phyloP scores from a whole-genome alignment of 2,113 vertebrate species.

The Gymnogyps californianus region DNA sequence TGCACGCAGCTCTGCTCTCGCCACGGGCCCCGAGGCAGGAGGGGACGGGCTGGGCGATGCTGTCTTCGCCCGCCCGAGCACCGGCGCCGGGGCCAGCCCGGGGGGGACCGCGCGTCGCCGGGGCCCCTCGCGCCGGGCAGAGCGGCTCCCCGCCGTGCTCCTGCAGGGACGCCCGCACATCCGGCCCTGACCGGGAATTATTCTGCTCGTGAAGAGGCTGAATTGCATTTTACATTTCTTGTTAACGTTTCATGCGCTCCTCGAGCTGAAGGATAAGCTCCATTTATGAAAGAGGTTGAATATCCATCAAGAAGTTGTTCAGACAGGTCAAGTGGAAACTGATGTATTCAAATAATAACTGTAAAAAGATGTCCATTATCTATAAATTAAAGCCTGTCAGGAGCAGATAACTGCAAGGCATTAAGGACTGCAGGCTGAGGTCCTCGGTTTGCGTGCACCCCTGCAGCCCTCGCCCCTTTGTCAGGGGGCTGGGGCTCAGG shows the following conservation, averaged over 20 bases:
- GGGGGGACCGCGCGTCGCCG: accelerated
- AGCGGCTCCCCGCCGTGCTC: accelerated
- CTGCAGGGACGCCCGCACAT: accelerated
- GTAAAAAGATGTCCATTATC: not conserved
- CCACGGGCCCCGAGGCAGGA: not conserved
- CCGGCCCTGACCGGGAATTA: not conserved
- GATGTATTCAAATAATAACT: not conserved
- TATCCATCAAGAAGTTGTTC: conserved; percentile 8
- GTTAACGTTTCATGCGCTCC: not conserved
- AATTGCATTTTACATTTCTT: not conserved
- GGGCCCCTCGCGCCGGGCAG: not conserved
- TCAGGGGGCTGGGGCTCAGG: not conserved
- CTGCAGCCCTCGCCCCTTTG: not conserved
- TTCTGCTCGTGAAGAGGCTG: not conserved
- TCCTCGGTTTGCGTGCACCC: not conserved
- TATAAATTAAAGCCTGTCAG: not conserved
- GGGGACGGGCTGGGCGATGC: accelerated
- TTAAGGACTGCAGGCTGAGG: not conserved
- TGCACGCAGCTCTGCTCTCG: not conserved
- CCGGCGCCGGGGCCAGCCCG: not conserved
- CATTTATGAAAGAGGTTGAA: not conserved
- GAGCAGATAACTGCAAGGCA: not conserved
- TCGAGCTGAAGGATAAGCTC: not conserved
- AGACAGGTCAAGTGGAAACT: conserved; percentile 26
- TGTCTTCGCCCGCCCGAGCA: not conserved